Evolutionary conservation across 2,888 invertebrate genomes (phyloP).

Genomic region (Aspidapion aeneum): DNA sequence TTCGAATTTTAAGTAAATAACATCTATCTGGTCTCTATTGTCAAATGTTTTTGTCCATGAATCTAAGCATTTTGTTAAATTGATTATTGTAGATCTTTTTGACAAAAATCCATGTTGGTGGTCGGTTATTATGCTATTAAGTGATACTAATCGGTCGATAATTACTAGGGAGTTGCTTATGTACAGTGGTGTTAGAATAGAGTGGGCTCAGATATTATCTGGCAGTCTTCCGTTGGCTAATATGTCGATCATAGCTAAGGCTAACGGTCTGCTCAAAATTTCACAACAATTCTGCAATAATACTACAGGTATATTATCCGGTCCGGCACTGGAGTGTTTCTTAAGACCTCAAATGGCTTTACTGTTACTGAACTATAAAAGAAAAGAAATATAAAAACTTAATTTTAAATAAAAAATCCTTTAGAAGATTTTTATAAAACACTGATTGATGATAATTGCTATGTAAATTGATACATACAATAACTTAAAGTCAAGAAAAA

Average conservation of each 20-base stretch:
- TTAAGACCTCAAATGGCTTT: too few species aligned
- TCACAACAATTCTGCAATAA: too few species aligned
- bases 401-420: too few species aligned
- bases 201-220: background rate
- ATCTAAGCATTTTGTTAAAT: background rate
- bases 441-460: too few species aligned
- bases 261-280: background rate
- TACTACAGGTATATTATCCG: background rate
- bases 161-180: background rate
- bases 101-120: background rate
- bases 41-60: background rate
- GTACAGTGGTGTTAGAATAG: background rate
- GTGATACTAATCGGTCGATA: background rate
- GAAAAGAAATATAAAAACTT: too few species aligned
- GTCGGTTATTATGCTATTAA: background rate
- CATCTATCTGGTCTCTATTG: background rate
- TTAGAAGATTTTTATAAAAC: too few species aligned
- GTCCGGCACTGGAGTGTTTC: background rate
- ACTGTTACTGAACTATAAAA: too few species aligned
- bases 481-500: too few species aligned
- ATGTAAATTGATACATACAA: too few species aligned
- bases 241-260: background rate
- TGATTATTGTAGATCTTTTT: background rate
- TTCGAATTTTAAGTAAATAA: background rate
- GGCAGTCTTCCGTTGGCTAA: background rate